These are phyloP conservation scores for Danio kyathit DNA, from an alignment of 2,797 vertebrate genomes.

Conservation along the genomic window DNA sequence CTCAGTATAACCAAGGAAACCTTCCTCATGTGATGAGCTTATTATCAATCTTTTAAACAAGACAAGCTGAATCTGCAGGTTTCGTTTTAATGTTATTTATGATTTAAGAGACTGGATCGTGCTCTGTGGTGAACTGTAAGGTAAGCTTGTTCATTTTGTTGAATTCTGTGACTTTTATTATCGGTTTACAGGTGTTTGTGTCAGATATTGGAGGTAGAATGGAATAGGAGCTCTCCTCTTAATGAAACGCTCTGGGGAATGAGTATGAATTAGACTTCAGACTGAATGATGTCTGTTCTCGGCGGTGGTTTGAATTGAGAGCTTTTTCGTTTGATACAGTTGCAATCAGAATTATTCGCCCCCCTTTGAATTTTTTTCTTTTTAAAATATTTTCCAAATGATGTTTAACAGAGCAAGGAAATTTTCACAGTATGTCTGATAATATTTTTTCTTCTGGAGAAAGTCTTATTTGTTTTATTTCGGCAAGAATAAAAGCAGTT, in stretches of 20 bases:
- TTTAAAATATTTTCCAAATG: too few relatives aligned
- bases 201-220: not conserved
- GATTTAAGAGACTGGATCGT: not conserved
- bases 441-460: too few relatives aligned
- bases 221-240: not conserved
- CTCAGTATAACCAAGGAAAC: constrained; percentile 19
- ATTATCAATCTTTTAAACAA: not conserved
- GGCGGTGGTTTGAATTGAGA: not conserved
- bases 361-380: too few relatives aligned
- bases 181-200: not conserved
- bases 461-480: too few relatives aligned
- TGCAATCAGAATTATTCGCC: too few relatives aligned
- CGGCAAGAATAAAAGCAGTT: too few relatives aligned
- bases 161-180: not conserved
- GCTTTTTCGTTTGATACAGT: not conserved
- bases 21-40: not conserved
- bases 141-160: constrained; percentile 12
- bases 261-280: not conserved
- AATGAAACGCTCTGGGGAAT: not conserved
- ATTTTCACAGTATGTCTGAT: too few relatives aligned
- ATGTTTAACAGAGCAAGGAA: too few relatives aligned
- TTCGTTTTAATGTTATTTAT: constrained; percentile 10
- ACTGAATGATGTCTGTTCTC: not conserved
- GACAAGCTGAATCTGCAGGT: not conserved
- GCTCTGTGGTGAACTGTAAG: not conserved